phyloP scores from a whole-genome alignment of 2,797 vertebrate species.

The Sparidentex hasta region DNA sequence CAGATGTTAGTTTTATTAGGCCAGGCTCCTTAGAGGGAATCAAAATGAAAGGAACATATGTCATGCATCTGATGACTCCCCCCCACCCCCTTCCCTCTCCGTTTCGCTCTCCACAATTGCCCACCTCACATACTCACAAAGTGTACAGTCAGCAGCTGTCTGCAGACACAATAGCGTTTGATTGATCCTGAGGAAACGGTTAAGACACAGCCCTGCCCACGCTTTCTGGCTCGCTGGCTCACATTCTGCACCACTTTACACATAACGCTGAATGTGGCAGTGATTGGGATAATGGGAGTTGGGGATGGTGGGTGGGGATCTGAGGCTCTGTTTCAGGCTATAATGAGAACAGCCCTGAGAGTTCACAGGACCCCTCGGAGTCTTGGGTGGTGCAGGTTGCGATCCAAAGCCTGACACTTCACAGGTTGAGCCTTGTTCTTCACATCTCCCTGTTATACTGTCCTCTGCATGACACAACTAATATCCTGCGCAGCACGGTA shows the following conservation, averaged over 20 bases:
- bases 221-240: conserved; percentile 63
- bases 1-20: conserved; percentile 88
- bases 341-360: conserved; percentile 61
- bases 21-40: conserved; percentile 81
- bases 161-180: conserved; percentile 81
- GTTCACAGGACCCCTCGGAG: conserved; percentile 55
- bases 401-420: conserved; percentile 47
- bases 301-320: conserved; percentile 54
- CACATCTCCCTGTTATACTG: conserved; percentile 33
- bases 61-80: conserved; percentile 80
- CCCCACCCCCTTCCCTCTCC: conserved; percentile 38
- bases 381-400: conserved; percentile 44
- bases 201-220: conserved; percentile 66
- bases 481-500: conserved; percentile 47
- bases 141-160: conserved; percentile 83
- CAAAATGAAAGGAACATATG: conserved; percentile 88
- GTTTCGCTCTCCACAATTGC: conserved; percentile 71
- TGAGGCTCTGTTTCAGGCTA: conserved; percentile 47
- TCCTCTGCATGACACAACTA: conserved; percentile 49
- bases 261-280: conserved; percentile 71
- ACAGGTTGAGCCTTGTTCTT: conserved; percentile 54
- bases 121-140: conserved; percentile 80
- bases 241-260: conserved; percentile 69
- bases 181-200: conserved; percentile 80
- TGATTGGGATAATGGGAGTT: conserved; percentile 66